Base-by-base conservation (phyloP, 2,113 vertebrate species). In the Ictalurus punctatus region DNA sequence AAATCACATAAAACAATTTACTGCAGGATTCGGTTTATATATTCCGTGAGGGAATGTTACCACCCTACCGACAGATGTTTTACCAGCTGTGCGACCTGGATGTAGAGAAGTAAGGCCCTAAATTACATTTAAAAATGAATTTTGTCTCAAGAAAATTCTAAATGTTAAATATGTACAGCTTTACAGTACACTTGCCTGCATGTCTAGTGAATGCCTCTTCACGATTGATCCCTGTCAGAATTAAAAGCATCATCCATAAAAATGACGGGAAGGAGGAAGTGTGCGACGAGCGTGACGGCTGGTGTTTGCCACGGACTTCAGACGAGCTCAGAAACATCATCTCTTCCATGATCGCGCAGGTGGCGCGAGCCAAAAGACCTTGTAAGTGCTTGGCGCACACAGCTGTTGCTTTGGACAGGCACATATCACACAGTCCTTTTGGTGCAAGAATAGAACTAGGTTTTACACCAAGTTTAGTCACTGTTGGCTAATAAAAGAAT, bases 1-100 rank as follows among this genome's bases (percentile, higher is more conserved):
- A 40, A 2, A 40, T n/a, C n/a, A n/a, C n/a, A 48, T 48, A 48
- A 48, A 48, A 48, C 44, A 48, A 48, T 48, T 44, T 34, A 71
- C 27, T 89, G 30, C 93, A 99, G 98, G 97, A 98, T 71, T 97
- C 98, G 0, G 88, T 96, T 10, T 99, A 98, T 90, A 93, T 98
- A 90, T 99, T 99, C 95, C 95, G 89, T 73, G 97, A 97, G 40
- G 97, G 96, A 23, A 97, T 96, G 87, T 90, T 99, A 59, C 98
- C 98, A 0, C 98, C 98, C 0, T 98, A 99, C 89, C 95, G 98
- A 54, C 98, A 99, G 95, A 99, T 99, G 98, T 99, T 99, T 93
- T 99, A 99, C 95, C 98, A 99, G 96, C 94, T 99, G 9, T 99
- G 98, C 88, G 98, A 99, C 89, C 83, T 99, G 92, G 95, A 98